Percentiles rank a stretch among this genome's conserved stretches.
These are phyloP conservation scores for Acronicta aceris DNA, from an alignment of 2,888 invertebrate genomes.

Conservation along the genomic window DNA sequence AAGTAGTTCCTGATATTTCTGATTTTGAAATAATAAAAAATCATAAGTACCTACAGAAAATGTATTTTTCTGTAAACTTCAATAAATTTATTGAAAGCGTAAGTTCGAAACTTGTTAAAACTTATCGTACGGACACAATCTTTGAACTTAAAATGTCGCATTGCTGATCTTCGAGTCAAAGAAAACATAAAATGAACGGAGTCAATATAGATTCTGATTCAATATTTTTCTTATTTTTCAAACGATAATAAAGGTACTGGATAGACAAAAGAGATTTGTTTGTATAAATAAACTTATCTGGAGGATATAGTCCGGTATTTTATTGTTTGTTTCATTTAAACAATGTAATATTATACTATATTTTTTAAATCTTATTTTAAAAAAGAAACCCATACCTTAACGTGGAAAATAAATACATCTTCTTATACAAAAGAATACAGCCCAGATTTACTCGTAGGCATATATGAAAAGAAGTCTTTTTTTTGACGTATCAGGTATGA, in stretches of 20 bases:
- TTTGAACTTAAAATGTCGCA: conserved; percentile 46
- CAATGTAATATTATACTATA: too few relatives aligned
- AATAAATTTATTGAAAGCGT: conserved; percentile 41
- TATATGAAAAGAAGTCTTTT: too few relatives aligned
- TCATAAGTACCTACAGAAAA: neutral
- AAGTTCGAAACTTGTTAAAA: conserved; percentile 52
- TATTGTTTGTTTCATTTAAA: too few relatives aligned
- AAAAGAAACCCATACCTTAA: too few relatives aligned
- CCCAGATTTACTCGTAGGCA: too few relatives aligned
- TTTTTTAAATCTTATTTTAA: too few relatives aligned
- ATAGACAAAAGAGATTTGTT: conserved; percentile 1
- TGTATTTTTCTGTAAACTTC: conserved; percentile 16
- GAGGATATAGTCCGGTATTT: too few relatives aligned
- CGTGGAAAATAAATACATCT: too few relatives aligned
- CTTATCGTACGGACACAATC: conserved; percentile 40
- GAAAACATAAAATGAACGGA: conserved; percentile 22
- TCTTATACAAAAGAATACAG: too few relatives aligned
- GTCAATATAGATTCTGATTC: conserved; percentile 5
- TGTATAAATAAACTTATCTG: neutral
- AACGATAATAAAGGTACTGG: neutral
- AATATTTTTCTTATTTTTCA: conserved; percentile 8
- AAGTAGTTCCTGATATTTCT: too few relatives aligned
- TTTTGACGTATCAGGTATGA: too few relatives aligned
- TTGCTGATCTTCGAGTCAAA: conserved; percentile 33
- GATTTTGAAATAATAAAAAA: too few relatives aligned